Base-by-base conservation (phyloP, 2,797 vertebrate genomes). In the Leuciscus waleckii region DNA sequence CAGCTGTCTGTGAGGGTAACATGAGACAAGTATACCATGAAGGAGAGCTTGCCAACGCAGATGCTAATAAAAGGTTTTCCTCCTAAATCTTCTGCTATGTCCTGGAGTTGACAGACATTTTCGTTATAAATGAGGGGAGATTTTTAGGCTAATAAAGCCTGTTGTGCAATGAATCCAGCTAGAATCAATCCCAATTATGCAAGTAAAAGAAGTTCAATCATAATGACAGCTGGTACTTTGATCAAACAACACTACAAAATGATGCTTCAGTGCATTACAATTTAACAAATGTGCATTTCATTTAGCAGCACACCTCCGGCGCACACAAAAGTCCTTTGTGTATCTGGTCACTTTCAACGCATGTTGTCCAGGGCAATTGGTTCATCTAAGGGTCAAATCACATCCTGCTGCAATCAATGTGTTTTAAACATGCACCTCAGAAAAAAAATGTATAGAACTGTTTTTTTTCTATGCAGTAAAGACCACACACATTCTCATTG, bases 401-500 rank as follows among this genome's bases (percentile, higher is more conserved):
- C 56, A 79, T 74, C 75, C 68, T 74, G 46, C 26, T 49, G 68
- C 79, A 51, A 87, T 79, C 17, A 49, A 29, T 46, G 51, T 26
- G 56, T 10, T 58, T 26, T 51, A 67, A 86, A 74, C 32, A 43
- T 17, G 2, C 54, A 71, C 32, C 79, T 61, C 61, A 14, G 79
- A 70, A 21, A 21, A 21, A 76, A 82, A 32, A 35, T 29, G 5
- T 78, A 65, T 69, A 56, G 70, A 75, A 43, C 19, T 63, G 56
- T 39, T 83, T 29, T 39, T 89, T 65, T 51, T 77, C 41, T 61
- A 68, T 51, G 29, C 35, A 73, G 32, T 69, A 17, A 46, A 37
- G 87, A 89, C 89, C 87, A 83, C 89, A 88, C 86, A 87, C 83
- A 65, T 79, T 58, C 32, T 46, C n/a, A 69, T 11, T 82, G 82